phyloP scores from a whole-genome alignment of 1,140 invertebrate species.

The Cotesia glomerata region DNA sequence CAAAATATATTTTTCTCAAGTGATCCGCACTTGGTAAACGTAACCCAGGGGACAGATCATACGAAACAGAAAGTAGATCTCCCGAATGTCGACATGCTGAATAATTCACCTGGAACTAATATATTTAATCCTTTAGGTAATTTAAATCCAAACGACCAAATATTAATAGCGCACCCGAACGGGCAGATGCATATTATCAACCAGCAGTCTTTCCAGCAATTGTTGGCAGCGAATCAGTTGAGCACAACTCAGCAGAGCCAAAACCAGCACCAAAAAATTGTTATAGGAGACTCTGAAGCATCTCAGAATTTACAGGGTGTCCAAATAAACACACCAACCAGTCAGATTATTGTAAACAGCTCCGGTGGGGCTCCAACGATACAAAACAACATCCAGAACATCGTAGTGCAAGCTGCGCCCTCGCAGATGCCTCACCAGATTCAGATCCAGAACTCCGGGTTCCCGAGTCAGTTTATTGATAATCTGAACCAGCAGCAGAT shows the following conservation, averaged over 20 bases:
- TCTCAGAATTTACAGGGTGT: slow-evolving; percentile 56
- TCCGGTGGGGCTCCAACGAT: slow-evolving; percentile 61
- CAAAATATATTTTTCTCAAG: slow-evolving; percentile 55
- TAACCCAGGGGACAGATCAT: slow-evolving; percentile 37
- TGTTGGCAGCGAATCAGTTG: slow-evolving; percentile 53
- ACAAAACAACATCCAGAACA: slow-evolving; percentile 62
- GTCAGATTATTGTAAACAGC: slow-evolving; percentile 62
- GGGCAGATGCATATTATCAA: slow-evolving; percentile 62
- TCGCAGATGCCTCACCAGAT: slow-evolving; percentile 60
- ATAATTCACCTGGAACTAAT: slow-evolving; percentile 49
- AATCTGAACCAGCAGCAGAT: slow-evolving; percentile 62
- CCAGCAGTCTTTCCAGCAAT: slow-evolving; percentile 59
- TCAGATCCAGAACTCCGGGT: slow-evolving; percentile 60
- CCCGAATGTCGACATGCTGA: slow-evolving; percentile 46
- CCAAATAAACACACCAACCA: slow-evolving; percentile 61
- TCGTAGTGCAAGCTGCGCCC: slow-evolving; percentile 59
- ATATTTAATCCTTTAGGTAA: slow-evolving; percentile 57
- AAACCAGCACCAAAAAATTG: slow-evolving; percentile 59
- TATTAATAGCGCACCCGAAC: slow-evolving; percentile 59
- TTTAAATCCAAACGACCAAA: slow-evolving; percentile 60
- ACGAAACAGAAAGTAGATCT: slow-evolving; percentile 40
- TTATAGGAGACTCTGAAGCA: slow-evolving; percentile 56
- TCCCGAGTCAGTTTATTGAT: slow-evolving; percentile 61
- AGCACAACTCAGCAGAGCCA: slow-evolving; percentile 47
- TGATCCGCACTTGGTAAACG: slow-evolving; percentile 35